Percentiles rank a stretch among this genome's conserved stretches.
phyloP scores from a whole-genome alignment of 2,888 invertebrate species.

The Phaonia tiefii region DNA sequence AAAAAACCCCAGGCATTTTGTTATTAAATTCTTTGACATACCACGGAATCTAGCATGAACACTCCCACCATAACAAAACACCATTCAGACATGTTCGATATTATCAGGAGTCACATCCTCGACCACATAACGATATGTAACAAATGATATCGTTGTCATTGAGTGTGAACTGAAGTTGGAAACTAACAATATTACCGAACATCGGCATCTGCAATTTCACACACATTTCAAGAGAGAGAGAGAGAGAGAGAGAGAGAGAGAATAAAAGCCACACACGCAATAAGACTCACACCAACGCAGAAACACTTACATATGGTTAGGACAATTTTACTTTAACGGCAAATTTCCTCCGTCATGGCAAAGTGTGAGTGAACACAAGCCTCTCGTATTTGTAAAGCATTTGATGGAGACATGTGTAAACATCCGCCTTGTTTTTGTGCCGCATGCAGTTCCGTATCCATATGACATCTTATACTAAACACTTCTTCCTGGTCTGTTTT shows the following conservation, averaged over 20 bases:
- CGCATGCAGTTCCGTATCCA: not conserved
- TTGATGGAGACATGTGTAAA: slow-evolving; percentile 59
- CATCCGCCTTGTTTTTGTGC: slow-evolving; percentile 44
- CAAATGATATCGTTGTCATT: slow-evolving; percentile 44
- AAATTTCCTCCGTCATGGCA: not conserved
- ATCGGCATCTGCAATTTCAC: slow-evolving; percentile 13
- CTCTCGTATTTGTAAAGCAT: slow-evolving; percentile 49
- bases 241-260: not conserved
- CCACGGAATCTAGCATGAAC: not conserved
- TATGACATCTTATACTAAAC: not conserved
- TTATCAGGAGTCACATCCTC: slow-evolving; percentile 43
- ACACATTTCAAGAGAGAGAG: not conserved
- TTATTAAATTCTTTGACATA: not conserved
- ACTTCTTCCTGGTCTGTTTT: not conserved
- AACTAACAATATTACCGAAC: slow-evolving; percentile 53
- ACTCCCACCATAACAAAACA: slow-evolving; percentile 2
- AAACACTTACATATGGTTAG: slow-evolving; percentile 4
- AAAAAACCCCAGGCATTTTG: not conserved
- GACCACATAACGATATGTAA: slow-evolving; percentile 35
- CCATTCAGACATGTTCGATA: slow-evolving; percentile 12
- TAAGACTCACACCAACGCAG: not conserved
- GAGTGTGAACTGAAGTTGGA: slow-evolving; percentile 42
- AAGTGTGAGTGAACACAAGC: not conserved
- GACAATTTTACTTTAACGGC: slow-evolving; percentile 16
- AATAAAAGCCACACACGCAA: not conserved